Evolutionary conservation across 1,140 invertebrate species (phyloP), one percentile per base, ranked within the genome.

Genomic region (Pseudomyrmex dendroicus): DNA sequence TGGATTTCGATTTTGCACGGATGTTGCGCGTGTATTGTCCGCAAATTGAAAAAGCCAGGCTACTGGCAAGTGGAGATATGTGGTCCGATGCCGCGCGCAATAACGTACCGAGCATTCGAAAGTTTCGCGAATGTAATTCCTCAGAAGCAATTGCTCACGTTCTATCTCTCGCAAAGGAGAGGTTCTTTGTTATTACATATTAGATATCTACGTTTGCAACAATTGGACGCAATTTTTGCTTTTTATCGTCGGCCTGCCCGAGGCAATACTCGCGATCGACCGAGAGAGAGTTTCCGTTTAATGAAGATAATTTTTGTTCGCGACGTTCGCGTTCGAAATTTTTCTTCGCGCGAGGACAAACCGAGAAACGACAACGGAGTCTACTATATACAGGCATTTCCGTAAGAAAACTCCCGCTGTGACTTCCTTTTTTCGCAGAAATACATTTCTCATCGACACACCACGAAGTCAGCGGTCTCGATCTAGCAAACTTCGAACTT

Each of bases 1-100:
- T 70, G 66, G 54, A 70, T 70, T 80, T 70, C 76, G 66, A 80
- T 80, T 80, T 54, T 80, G n/a, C n/a, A 57, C 54, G 76, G 76
- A 70, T 70, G 66, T 80, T 50, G 76, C 76, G 54, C 66, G 76
- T 72, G 56, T 59, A 72, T 80, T 80, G 76, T 80, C 66, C 66
- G 56, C 44, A 80, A 80, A 80, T 80, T 80, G 76, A 72, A 72
- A 70, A 80, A 80, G 76, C 66, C 76, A 72, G 66, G 54, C 64
- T 59, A 35, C 66, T 80, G 76, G 54, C 76, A 80, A 54, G 44
- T 72, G 22, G 44, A 80, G 66, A 80, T 80, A 80, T 48, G 64
- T 67, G 15, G n/a, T n/a, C 13, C 44, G 73, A 74, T 76, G 59
- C 22, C 50, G 10, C 35, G 62, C 54, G 62, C 73, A 77, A 77